Evolutionary conservation across 37 sponge, comb jelly and placozoan species (phyloP), one percentile per base, ranked within the genome.

Genomic region (Ephydatia muelleri): DNA sequence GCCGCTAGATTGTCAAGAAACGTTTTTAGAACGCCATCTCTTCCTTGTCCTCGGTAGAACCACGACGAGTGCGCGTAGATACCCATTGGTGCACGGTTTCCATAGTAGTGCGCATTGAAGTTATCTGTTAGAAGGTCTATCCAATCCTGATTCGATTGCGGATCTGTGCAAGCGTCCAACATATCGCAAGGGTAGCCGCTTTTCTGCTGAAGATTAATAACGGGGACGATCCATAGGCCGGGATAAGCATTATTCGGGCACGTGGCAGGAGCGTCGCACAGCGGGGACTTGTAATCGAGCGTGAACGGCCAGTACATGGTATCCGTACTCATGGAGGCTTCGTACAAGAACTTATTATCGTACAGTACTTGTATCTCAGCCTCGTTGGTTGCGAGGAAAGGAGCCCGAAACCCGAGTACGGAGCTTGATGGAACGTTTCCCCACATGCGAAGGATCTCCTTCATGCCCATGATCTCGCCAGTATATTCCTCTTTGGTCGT

Each of bases 181-280:
- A 76, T 81, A 13, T 49, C 32, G 33, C 90, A 89, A 4, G 19
- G 70, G 13, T 25, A 26, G 47, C 85, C 85, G 38, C 38, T 65
- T 21, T 34, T 65, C 78, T 84, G 80, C 35, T 84, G 28, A 70
- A 70, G 69, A 8, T 26, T 22, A 38, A 80, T 75, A n/a, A 68
- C 75, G 28, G 90, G 90, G 5, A 89, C 82, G 31, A 85, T 5
- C 90, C 85, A 89, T n/a, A n/a, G n/a, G n/a, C n/a, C n/a, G n/a
- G n/a, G n/a, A n/a, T n/a, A n/a, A n/a, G n/a, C n/a, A n/a, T n/a
- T n/a, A n/a, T n/a, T n/a, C n/a, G n/a, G n/a, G n/a, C n/a, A n/a
- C n/a, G n/a, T n/a, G n/a, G n/a, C n/a, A n/a, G n/a, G n/a, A n/a
- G n/a, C n/a, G n/a, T n/a, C n/a, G n/a, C n/a, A n/a, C n/a, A n/a